Base-by-base conservation (phyloP, 2,797 vertebrate species). In the Bothrops alternatus region DNA sequence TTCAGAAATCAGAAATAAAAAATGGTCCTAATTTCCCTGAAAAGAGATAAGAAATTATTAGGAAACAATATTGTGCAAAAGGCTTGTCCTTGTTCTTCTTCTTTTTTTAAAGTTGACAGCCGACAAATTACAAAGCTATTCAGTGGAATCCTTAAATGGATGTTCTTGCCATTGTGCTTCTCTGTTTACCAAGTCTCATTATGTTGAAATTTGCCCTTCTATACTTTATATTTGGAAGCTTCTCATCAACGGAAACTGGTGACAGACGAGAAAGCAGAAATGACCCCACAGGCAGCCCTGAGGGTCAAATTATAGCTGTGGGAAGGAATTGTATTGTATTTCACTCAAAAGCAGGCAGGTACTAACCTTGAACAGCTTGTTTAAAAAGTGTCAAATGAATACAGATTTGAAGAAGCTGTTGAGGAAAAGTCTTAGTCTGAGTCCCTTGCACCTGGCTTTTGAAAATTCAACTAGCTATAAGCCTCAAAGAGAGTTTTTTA, bases 161-260 rank as follows among this genome's bases (percentile, higher is more conserved):
- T 37, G 90, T 93, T 89, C 0, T 0, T 50, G 57, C 86, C 26
- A 5, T 92, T 63, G 26, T 47, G 4, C 82, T 91, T 93, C 11
- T n/a, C 85, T 89, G 58, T 93, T 86, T 93, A 87, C 95, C 95
- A 87, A 56, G 91, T 91, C 93, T 95, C 92, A 95, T 96, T 96
- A 69, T 86, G 87, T 69, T 91, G 94, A 96, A 96, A 93, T 93
- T 92, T 0, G 95, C 91, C 93, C 93, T 88, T 93, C 94, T 57
- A 56, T 95, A 93, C 78, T 93, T 94, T 86, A 91, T 69, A 65
- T 73, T 82, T 90, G 94, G 95, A 95, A 69, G 93, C 65, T 58
- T 92, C 91, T 58, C 93, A 95, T 95, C 95, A 94, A 88, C 73
- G 42, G 89, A 96, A 94, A 93, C 90, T 95, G 93, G 65, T 95